phyloP scores from a whole-genome alignment of 2,113 vertebrate species.

The Typhlomys cinereus region DNA sequence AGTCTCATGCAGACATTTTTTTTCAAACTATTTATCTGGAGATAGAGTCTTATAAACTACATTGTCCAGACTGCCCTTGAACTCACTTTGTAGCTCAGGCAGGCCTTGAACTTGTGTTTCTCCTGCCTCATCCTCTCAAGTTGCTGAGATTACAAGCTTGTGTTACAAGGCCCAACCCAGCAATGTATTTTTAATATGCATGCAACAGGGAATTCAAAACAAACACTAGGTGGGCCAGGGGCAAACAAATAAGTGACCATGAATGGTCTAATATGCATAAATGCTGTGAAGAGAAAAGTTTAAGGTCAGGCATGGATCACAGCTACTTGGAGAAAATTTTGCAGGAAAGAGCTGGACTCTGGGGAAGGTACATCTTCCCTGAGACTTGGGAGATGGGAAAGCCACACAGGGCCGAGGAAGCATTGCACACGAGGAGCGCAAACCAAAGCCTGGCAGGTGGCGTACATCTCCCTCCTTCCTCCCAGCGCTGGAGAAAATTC shows the following conservation, averaged over 20 bases:
- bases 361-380: background rate
- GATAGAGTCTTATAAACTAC: background rate
- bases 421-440: background rate
- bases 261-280: background rate
- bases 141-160: background rate
- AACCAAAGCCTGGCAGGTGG: background rate
- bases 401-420: background rate
- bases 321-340: background rate
- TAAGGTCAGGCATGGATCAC: background rate
- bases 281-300: background rate
- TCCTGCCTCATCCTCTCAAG: background rate
- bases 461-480: background rate
- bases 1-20: background rate
- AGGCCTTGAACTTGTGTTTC: background rate
- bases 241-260: background rate
- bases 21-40: background rate
- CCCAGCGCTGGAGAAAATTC: background rate
- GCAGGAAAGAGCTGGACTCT: background rate
- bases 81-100: background rate
- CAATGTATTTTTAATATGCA: background rate
- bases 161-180: background rate
- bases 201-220: background rate
- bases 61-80: background rate
- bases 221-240: background rate
- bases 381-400: background rate